Conservation (phyloP, 2,113 vertebrate species). For the Bettongia penicillata region DNA sequence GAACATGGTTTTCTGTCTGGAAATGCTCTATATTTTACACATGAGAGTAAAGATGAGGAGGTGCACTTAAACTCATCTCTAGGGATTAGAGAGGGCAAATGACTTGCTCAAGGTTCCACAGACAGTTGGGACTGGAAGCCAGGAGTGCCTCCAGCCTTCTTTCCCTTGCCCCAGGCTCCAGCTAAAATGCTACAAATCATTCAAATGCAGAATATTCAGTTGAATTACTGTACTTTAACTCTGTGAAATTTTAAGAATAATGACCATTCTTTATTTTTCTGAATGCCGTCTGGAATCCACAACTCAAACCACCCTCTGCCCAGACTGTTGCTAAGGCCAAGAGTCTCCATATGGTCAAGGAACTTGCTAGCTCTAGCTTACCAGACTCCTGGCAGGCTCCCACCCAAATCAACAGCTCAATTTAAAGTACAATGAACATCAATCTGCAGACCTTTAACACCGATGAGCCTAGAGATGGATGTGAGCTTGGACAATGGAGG, state of each 20-base stretch:
- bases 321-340: slow-evolving; percentile 59
- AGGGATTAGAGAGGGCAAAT: neutral
- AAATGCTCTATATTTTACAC: neutral
- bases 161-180: too few species aligned
- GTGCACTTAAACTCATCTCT: neutral
- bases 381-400: slow-evolving; percentile 67
- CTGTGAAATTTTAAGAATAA: slow-evolving; percentile 45
- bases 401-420: slow-evolving; percentile 74
- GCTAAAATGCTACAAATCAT: neutral
- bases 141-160: neutral
- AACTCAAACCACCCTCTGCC: slow-evolving; percentile 52
- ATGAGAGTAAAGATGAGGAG: neutral
- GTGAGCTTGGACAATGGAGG: slow-evolving; percentile 38
- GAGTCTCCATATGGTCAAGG: slow-evolving; percentile 80
- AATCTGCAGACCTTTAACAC: slow-evolving; percentile 63
- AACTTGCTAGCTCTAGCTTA: slow-evolving; percentile 70
- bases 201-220: neutral
- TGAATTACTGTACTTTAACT: neutral
- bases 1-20: neutral
- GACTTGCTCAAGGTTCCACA: neutral
- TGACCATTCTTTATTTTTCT: neutral
- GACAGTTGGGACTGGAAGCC: too few species aligned
- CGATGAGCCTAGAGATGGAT: slow-evolving; percentile 54
- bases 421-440: slow-evolving; percentile 68
- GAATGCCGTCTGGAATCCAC: slow-evolving; percentile 40